A percentile compares a stretch with the other conserved stretches of the same genome.
Evolutionary conservation across 2,797 vertebrate genomes (phyloP).

Genomic region (Saxicola maurus): DNA sequence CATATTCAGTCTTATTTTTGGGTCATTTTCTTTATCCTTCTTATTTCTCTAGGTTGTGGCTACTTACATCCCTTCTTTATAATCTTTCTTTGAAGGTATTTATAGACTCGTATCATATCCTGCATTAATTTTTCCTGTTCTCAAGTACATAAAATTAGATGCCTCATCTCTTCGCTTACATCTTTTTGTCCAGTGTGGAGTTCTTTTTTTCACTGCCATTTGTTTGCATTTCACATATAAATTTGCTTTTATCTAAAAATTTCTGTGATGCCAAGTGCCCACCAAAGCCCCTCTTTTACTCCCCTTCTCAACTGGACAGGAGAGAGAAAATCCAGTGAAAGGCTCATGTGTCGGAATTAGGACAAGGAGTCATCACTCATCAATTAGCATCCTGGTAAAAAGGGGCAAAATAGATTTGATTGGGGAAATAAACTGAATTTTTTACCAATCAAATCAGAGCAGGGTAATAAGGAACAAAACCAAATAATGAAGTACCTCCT

Average conservation of each 20-base stretch:
- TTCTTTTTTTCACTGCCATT: background rate
- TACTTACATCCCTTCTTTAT: conserved; percentile 33
- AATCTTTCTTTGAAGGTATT: conserved; percentile 45
- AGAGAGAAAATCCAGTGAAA: background rate
- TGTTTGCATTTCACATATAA: background rate
- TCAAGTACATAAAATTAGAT: conserved; percentile 18
- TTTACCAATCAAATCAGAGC: background rate
- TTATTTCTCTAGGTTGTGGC: conserved; percentile 20
- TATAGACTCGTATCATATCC: conserved; percentile 37
- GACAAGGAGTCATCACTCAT: background rate
- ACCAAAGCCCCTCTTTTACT: background rate
- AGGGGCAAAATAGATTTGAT: background rate
- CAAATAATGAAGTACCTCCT: background rate
- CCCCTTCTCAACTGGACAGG: background rate
- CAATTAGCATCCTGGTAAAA: accelerated
- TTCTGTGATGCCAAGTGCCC: background rate
- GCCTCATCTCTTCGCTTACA: background rate
- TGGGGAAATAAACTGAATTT: background rate
- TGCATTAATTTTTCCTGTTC: conserved; percentile 37
- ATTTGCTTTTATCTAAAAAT: background rate
- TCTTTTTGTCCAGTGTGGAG: background rate
- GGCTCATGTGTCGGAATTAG: accelerated
- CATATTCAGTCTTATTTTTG: conserved; percentile 41
- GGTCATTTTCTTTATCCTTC: conserved; percentile 20
- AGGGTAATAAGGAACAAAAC: background rate